Evolutionary conservation across 2,888 invertebrate species (phyloP), one percentile per base, ranked within the genome.

Genomic region (Drosophila nr. perissopoda): DNA sequence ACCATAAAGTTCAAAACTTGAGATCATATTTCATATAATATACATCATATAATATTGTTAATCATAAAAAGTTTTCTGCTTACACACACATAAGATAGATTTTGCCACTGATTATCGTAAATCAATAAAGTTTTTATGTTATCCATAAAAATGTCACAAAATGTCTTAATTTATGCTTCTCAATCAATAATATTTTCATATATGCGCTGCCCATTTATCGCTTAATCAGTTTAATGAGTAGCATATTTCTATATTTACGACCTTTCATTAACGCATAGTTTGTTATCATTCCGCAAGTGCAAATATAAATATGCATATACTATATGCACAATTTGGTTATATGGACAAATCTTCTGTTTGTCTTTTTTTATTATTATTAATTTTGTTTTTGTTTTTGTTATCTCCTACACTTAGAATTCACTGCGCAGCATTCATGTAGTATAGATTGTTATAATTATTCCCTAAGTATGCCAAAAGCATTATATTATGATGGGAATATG

Each of bases 61-160:
- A 16, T 27, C 27, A 60, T 21, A 18, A 11, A 58, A 65, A 48
- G 33, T 54, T 59, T 11, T 27, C 16, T 36, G 4, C 27, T 29
- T 42, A 31, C 31, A 42, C 36, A 45, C 21, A 49, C 7, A 58
- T 4, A 29, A 29, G 11, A 56, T 16, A 18, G 16, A 42, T 8
- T 21, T 25, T 40, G 31, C 2, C 27, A 25, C 36, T 53, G 29
- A 48, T 58, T 40, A 62, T 58, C 57, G 65, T 54, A 69, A 71
- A 73, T 78, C 67, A 70, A 69, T 69, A 87, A 84, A 78, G 76
- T 87, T 82, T 81, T 81, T 65, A 78, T 73, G 66, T 10, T 49
- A 57, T 45, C 49, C 70, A 84, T 87, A 72, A 87, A 82, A 87
- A 31, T 76, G 82, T 82, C 88, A 76, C 77, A 70, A 79, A 71